Evolutionary conservation across 2,888 invertebrate species (phyloP).

Genomic region (Steinernema hermaphroditum): DNA sequence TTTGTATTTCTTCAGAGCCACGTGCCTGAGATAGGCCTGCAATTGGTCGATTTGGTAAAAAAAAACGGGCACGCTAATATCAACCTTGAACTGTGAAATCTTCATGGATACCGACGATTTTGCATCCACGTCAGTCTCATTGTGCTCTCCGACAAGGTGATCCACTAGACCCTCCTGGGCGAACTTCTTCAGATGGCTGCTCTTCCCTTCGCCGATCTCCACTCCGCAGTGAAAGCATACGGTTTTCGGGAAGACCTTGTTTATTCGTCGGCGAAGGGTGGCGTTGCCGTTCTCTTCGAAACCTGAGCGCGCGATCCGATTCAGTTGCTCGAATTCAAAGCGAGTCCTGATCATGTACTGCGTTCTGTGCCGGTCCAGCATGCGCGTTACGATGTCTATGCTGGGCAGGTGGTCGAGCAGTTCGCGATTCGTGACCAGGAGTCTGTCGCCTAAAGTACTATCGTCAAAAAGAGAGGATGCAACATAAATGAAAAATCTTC

Average conservation of each 20-base stretch:
- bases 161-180: neutral
- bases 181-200: neutral
- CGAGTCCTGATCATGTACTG: neutral
- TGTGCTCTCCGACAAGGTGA: neutral
- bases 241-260: conserved; percentile 13
- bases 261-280: neutral
- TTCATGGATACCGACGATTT: neutral
- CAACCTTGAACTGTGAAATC: neutral
- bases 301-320: neutral
- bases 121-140: neutral
- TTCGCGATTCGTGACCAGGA: neutral
- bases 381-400: neutral
- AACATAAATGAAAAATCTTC: too few species aligned
- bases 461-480: neutral
- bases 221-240: conserved; percentile 1
- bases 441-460: neutral
- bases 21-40: neutral
- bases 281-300: neutral
- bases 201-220: neutral
- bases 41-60: neutral
- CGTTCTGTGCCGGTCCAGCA: neutral
- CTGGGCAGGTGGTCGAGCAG: neutral
- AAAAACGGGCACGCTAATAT: neutral
- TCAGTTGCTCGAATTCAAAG: conserved; percentile 5
- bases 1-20: neutral